Evolutionary conservation across 2,113 vertebrate genomes (phyloP).

Genomic region (Microcebus tavaratra): DNA sequence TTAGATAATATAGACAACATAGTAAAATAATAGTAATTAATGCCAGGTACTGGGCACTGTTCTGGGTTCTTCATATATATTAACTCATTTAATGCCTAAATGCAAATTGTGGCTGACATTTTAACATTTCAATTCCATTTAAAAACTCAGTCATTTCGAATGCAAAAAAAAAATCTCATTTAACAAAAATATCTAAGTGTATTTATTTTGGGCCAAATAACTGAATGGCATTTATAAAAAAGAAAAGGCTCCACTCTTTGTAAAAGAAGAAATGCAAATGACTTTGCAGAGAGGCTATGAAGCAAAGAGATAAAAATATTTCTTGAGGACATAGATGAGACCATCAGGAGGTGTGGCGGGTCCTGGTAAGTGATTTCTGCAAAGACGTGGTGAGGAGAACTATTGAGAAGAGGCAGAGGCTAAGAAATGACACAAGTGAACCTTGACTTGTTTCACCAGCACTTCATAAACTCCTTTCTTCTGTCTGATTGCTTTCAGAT

Average conservation of each 20-base stretch:
- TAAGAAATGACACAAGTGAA: not conserved
- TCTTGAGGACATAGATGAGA: not conserved
- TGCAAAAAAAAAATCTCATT: constrained; percentile 2
- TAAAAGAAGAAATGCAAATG: not conserved
- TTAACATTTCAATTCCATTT: not conserved
- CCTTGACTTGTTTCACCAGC: not conserved
- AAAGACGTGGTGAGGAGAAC: not conserved
- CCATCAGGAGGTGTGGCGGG: not conserved
- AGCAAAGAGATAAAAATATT: not conserved
- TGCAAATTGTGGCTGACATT: not conserved
- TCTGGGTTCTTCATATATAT: not conserved
- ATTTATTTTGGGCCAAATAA: not conserved
- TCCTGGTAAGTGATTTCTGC: not conserved
- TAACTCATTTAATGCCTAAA: not conserved
- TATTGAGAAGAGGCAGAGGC: not conserved
- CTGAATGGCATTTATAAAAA: not conserved
- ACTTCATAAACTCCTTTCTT: not conserved
- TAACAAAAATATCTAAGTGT: not conserved
- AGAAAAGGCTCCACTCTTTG: not conserved
- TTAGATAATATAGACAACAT: not conserved
- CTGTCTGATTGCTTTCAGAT: not conserved
- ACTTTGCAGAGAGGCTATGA: not conserved
- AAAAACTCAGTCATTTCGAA: constrained; percentile 1
- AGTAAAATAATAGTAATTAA: not conserved
- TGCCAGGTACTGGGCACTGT: not conserved